Conservation (phyloP, 92 coral and sea anemone species). For the Epizoanthus scotinus region DNA sequence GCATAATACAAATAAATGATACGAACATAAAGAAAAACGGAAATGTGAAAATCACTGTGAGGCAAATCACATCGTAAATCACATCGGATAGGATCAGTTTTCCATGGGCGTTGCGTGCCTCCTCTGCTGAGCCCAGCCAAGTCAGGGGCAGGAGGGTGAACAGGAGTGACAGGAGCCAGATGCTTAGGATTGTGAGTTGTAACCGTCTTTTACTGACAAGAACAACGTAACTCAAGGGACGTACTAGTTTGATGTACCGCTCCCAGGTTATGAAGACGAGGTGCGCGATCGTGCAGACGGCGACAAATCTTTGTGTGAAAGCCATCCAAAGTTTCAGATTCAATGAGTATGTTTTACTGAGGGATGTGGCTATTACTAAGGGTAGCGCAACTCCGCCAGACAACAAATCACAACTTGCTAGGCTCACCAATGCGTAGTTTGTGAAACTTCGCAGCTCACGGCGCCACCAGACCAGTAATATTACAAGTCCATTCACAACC, state of each 20-base stretch:
- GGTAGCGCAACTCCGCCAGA: background rate
- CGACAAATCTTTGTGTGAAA: slow-evolving; percentile 10
- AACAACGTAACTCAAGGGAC: background rate
- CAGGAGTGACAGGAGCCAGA: background rate
- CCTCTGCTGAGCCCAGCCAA: background rate
- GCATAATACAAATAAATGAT: slow-evolving; percentile 7
- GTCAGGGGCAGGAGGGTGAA: background rate
- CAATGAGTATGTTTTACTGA: background rate
- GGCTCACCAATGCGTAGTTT: slow-evolving; percentile 9
- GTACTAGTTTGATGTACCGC: slow-evolving; percentile 3
- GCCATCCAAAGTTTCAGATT: background rate
- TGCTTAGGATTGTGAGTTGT: background rate
- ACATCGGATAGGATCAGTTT: background rate
- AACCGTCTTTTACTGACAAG: background rate
- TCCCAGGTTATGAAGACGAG: slow-evolving; percentile 17
- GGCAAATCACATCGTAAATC: background rate
- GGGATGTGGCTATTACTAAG: background rate
- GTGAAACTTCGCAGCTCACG: background rate
- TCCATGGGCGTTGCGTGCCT: background rate
- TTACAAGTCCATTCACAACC: background rate
- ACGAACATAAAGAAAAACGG: slow-evolving; percentile 7
- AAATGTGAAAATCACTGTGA: background rate
- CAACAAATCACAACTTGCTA: slow-evolving; percentile 5
- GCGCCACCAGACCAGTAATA: slow-evolving; percentile 8
- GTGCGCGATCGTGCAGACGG: background rate